phyloP scores from a whole-genome alignment of 2,888 invertebrate species.

The Endotricha flammealis region DNA sequence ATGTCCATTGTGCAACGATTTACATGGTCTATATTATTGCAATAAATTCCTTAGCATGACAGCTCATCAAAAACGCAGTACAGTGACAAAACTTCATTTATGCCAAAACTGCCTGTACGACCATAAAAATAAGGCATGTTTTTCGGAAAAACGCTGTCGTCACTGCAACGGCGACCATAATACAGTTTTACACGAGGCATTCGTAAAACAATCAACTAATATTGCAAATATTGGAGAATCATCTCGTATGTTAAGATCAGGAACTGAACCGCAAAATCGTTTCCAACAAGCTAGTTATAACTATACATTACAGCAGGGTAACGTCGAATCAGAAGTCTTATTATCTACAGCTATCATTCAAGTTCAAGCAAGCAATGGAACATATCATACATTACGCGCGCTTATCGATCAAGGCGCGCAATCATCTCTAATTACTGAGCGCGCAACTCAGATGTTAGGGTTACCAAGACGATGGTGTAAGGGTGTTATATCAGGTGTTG shows the following conservation, averaged over 20 bases:
- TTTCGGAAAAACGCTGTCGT: conserved; percentile 9
- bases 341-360: neutral
- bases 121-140: conserved; percentile 9
- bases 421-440: neutral
- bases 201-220: no score
- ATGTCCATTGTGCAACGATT: conserved; percentile 5
- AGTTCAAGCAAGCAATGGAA: neutral
- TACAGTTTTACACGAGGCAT: conserved; percentile 10
- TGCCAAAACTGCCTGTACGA: conserved; percentile 12
- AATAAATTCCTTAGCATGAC: conserved; percentile 1
- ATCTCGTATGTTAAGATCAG: no score
- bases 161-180: conserved; percentile 9
- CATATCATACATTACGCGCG: neutral
- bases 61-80: neutral
- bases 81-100: conserved; percentile 6
- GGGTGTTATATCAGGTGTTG: neutral
- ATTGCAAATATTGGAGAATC: no score
- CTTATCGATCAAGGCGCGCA: neutral
- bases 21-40: conserved; percentile 5
- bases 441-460: neutral
- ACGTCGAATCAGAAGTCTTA: neutral
- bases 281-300: neutral
- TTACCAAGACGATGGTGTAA: neutral
- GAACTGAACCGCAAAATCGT: neutral
- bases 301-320: neutral